Evolutionary conservation across 2,888 invertebrate species (phyloP).

Genomic region (Osedax fenrisi): DNA sequence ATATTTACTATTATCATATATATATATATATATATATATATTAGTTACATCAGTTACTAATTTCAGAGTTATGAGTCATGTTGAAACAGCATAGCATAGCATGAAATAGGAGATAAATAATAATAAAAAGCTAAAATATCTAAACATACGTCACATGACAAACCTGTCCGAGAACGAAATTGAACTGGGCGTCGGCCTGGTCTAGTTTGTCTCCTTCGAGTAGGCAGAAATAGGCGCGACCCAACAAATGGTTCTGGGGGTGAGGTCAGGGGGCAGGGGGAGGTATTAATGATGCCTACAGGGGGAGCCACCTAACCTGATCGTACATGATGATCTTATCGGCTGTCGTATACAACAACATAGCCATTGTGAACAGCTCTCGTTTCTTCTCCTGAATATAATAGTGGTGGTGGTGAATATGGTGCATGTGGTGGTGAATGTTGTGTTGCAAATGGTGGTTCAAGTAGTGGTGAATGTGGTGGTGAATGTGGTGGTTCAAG

Average conservation of each 20-base stretch:
- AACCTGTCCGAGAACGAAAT: constrained; percentile 77
- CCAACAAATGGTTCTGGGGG: constrained; percentile 78
- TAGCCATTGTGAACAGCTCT: constrained; percentile 80
- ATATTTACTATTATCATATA: too few species aligned
- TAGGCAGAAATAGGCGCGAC: constrained; percentile 91
- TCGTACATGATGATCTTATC: constrained; percentile 99
- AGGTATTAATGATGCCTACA: background rate
- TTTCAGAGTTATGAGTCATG: too few species aligned
- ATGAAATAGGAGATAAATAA: too few species aligned
- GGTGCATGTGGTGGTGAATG: too few species aligned
- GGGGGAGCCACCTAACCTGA: constrained; percentile 56
- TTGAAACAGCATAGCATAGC: too few species aligned
- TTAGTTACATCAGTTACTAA: too few species aligned
- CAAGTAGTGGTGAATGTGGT: too few species aligned
- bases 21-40: too few species aligned
- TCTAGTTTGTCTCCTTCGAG: constrained; percentile 98
- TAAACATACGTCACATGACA: too few species aligned
- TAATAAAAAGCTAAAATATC: too few species aligned
- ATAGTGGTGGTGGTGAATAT: constrained; percentile 84
- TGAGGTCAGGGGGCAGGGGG: constrained; percentile 59
- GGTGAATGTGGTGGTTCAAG: too few species aligned
- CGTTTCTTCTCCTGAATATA: constrained; percentile 72
- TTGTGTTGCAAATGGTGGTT: too few species aligned
- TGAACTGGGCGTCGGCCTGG: constrained; percentile 97
- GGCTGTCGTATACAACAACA: constrained; percentile 88